phyloP scores from a whole-genome alignment of 1,140 invertebrate species.

The Macrobrachium rosenbergii region DNA sequence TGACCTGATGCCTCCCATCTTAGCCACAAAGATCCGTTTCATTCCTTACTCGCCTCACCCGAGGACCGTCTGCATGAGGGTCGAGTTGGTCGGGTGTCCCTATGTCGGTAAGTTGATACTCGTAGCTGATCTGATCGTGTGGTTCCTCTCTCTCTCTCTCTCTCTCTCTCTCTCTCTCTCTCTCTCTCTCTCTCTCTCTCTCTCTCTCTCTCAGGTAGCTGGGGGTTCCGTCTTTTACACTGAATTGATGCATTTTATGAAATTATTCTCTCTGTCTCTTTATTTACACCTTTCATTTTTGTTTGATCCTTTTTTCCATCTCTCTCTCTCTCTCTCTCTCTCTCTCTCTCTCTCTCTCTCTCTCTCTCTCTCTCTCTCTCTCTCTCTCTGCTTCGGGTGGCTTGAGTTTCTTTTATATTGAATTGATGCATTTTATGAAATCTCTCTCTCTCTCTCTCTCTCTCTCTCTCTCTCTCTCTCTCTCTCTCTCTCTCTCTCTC shows the following conservation, averaged over 20 bases:
- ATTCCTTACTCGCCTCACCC: slow-evolving; percentile 90
- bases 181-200: neutral
- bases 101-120: slow-evolving; percentile 81
- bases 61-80: slow-evolving; percentile 91
- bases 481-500: slow-evolving; percentile 1
- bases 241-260: neutral
- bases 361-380: neutral
- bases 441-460: neutral
- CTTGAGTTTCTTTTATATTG: too few relatives aligned
- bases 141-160: neutral
- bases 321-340: neutral
- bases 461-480: neutral
- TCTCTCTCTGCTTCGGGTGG: too few relatives aligned
- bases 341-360: neutral
- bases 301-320: neutral
- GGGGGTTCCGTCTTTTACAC: neutral
- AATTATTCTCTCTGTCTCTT: neutral
- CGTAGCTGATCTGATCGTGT: too few relatives aligned
- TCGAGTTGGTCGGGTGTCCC: slow-evolving; percentile 89
- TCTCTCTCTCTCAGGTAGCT: neutral
- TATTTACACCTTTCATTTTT: slow-evolving; percentile 2
- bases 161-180: neutral
- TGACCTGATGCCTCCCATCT: slow-evolving; percentile 83
- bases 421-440: neutral
- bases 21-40: slow-evolving; percentile 88